Conservation (phyloP, 1,140 invertebrate genomes). For the Pseudomyrmex gracilis region DNA sequence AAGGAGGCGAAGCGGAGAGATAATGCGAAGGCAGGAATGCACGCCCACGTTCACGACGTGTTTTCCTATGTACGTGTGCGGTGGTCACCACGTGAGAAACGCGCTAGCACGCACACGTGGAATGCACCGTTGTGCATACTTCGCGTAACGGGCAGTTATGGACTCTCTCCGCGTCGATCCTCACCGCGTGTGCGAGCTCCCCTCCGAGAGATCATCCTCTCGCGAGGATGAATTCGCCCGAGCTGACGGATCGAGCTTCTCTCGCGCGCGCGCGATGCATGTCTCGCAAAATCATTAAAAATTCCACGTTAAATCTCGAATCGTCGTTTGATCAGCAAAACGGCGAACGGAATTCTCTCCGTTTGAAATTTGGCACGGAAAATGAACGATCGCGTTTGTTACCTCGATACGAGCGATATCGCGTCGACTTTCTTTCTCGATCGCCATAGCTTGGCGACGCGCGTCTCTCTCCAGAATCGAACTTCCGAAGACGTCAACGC, state of each 20-base stretch:
- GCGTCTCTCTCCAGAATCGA: no score
- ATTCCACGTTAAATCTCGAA: constrained; percentile 50
- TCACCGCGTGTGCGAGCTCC: constrained; percentile 68
- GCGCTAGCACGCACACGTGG: constrained; percentile 78
- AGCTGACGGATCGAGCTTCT: constrained; percentile 17
- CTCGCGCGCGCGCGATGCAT: background rate
- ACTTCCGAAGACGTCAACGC: no score
- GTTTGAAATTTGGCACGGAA: background rate
- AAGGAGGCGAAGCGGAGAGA: constrained; percentile 72
- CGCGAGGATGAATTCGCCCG: constrained; percentile 11
- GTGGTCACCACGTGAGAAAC: constrained; percentile 79
- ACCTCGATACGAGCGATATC: constrained; percentile 12
- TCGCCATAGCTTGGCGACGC: no score
- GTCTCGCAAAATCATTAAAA: constrained; percentile 3
- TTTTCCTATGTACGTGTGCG: constrained; percentile 81
- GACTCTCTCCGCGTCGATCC: constrained; percentile 74
- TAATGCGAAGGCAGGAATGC: constrained; percentile 83
- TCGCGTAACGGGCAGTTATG: constrained; percentile 76
- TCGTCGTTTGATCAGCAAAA: constrained; percentile 7
- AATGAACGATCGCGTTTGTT: constrained; percentile 42
- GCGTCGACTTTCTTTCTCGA: no score
- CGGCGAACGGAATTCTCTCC: background rate
- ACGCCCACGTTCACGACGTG: constrained; percentile 82
- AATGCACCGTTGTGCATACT: constrained; percentile 81
- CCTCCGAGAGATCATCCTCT: constrained; percentile 9